Conservation (phyloP, 2,888 invertebrate species). For the Tenthredo amoena region DNA sequence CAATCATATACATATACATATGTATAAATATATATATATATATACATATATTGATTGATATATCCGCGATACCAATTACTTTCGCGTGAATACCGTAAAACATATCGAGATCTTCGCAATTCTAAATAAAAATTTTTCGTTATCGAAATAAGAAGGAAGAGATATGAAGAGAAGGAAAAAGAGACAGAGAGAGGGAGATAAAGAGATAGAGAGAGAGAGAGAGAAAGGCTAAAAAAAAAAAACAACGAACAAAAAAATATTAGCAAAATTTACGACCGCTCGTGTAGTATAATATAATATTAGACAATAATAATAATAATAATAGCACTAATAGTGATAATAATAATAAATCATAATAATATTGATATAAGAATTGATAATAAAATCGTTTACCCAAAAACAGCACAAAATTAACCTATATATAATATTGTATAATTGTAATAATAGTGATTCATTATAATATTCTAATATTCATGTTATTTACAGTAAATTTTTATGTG, state of each 20-base stretch:
- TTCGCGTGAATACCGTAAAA: background rate
- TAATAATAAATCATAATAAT: slow-evolving; percentile 31
- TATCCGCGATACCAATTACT: background rate
- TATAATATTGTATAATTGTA: slow-evolving; percentile 34
- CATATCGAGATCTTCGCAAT: slow-evolving; percentile 28
- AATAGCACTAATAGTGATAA: background rate
- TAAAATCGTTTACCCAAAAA: slow-evolving; percentile 34
- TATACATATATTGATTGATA: background rate
- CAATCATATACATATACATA: background rate
- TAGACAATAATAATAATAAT: background rate
- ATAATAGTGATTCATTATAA: slow-evolving; percentile 38
- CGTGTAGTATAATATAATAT: background rate
- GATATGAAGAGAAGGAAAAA: background rate
- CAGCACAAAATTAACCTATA: slow-evolving; percentile 23
- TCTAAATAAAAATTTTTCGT: background rate
- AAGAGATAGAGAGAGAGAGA: background rate
- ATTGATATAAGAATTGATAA: slow-evolving; percentile 19
- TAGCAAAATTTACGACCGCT: slow-evolving; percentile 19
- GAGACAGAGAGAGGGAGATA: background rate
- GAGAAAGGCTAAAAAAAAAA: background rate
- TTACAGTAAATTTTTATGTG: slow-evolving; percentile 25
- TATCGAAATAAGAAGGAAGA: background rate
- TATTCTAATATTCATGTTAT: slow-evolving; percentile 45
- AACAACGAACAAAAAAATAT: slow-evolving; percentile 31
- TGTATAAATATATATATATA: background rate